Conservation (phyloP, 2,113 vertebrate species). For the Labeo catla region DNA sequence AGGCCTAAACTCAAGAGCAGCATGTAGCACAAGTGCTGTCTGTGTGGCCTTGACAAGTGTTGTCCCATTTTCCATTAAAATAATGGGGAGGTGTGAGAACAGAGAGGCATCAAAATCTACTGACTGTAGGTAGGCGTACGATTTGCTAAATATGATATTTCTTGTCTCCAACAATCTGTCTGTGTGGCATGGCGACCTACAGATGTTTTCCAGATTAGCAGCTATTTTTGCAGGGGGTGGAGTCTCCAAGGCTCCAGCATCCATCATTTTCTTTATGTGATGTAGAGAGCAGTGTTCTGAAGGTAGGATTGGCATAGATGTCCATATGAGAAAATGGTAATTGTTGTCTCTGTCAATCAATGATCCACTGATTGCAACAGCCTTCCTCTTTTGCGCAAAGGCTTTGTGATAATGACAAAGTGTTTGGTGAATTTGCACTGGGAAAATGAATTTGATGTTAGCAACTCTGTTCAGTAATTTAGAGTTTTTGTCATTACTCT, state of each 20-base stretch:
- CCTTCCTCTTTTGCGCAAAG: constrained; percentile 57
- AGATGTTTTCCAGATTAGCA: constrained; percentile 76
- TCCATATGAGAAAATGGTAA: constrained; percentile 76
- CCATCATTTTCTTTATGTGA: constrained; percentile 26
- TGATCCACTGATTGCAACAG: constrained; percentile 73
- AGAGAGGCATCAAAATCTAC: constrained; percentile 43
- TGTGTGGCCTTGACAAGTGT: constrained; percentile 64
- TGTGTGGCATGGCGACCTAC: constrained; percentile 65
- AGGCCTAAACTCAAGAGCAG: constrained; percentile 67
- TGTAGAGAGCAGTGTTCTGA: rapidly evolving
- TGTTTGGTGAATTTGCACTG: constrained; percentile 52
- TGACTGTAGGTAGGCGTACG: constrained; percentile 66
- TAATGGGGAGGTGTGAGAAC: constrained; percentile 70
- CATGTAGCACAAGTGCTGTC: constrained; percentile 40
- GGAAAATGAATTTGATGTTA: constrained; percentile 75
- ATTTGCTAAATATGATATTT: constrained; percentile 62
- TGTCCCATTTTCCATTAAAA: constrained; percentile 74
- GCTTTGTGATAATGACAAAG: constrained; percentile 71
- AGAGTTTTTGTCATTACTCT: rapidly evolving
- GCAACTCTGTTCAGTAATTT: constrained; percentile 65
- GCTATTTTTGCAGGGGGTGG: constrained; percentile 70
- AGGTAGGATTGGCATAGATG: constrained; percentile 75
- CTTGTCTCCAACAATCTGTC: constrained; percentile 53
- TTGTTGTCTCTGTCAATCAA: constrained; percentile 51
- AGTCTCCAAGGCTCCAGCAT: constrained; percentile 65